phyloP scores from a whole-genome alignment of 2,797 vertebrate genomes.

The Simalia tracyae region DNA sequence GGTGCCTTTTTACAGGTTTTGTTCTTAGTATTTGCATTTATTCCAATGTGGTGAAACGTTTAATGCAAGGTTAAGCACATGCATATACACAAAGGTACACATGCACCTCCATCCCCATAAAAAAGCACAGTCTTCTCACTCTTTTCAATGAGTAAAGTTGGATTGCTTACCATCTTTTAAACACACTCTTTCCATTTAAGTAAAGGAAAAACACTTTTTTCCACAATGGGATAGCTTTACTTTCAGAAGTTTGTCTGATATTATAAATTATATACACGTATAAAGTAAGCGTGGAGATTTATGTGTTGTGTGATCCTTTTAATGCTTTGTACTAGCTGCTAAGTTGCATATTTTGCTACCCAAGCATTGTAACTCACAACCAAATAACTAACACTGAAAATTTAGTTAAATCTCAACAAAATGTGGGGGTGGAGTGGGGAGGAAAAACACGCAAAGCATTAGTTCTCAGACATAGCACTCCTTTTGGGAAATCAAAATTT shows the following conservation, averaged over 20 bases:
- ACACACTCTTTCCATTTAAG: background rate
- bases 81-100: background rate
- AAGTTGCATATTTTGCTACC: conserved; percentile 77
- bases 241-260: conserved; percentile 69
- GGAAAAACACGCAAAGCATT: conserved; percentile 59
- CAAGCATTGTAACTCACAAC: conserved; percentile 73
- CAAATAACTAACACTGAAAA: conserved; percentile 75
- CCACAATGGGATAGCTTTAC: conserved; percentile 52
- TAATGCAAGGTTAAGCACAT: conserved; percentile 23
- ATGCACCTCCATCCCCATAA: background rate
- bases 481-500: conserved; percentile 81
- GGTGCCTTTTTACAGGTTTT: background rate
- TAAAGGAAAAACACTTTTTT: conserved; percentile 60
- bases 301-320: conserved; percentile 78
- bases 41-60: background rate
- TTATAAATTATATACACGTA: conserved; percentile 70
- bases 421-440: background rate
- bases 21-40: background rate
- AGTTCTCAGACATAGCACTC: conserved; percentile 71
- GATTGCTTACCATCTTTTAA: background rate
- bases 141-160: background rate
- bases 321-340: conserved; percentile 74
- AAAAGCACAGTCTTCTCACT: background rate
- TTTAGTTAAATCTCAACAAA: conserved; percentile 69
- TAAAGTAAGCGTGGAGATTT: conserved; percentile 74